Evolutionary conservation across 2,888 invertebrate genomes (phyloP).

Genomic region (Bugula neritina): DNA sequence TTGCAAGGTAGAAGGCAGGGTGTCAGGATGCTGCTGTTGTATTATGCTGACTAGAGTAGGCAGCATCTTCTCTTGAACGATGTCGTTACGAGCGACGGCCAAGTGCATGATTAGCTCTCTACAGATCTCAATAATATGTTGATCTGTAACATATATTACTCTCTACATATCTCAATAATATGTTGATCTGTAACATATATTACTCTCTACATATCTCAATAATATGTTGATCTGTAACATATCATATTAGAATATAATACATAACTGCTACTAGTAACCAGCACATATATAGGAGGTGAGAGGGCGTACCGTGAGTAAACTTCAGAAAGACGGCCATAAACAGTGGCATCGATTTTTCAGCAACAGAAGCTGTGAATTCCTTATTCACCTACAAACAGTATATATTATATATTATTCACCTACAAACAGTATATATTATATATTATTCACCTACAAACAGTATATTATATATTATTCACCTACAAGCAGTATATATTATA

Average conservation of each 20-base stretch:
- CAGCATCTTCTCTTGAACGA: slow-evolving; percentile 63
- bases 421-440: no score
- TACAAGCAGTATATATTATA: no score
- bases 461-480: no score
- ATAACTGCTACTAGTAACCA: not conserved
- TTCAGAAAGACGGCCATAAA: slow-evolving; percentile 66
- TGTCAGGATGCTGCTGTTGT: slow-evolving; percentile 48
- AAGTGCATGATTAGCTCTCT: slow-evolving; percentile 9
- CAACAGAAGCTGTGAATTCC: slow-evolving; percentile 61
- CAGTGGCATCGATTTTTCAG: slow-evolving; percentile 62
- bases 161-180: no score
- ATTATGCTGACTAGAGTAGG: slow-evolving; percentile 64
- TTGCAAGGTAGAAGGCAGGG: slow-evolving; percentile 52
- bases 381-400: slow-evolving; percentile 60
- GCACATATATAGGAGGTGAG: not conserved
- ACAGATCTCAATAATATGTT: slow-evolving; percentile 16
- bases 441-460: no score
- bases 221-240: not conserved
- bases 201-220: no score
- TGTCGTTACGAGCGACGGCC: slow-evolving; percentile 56
- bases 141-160: no score
- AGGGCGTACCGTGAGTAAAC: slow-evolving; percentile 55
- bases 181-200: not conserved
- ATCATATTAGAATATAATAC: not conserved
- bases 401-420: no score